Conservation (phyloP, 2,888 invertebrate species). For the Spatulosminthurus flaviceps region DNA sequence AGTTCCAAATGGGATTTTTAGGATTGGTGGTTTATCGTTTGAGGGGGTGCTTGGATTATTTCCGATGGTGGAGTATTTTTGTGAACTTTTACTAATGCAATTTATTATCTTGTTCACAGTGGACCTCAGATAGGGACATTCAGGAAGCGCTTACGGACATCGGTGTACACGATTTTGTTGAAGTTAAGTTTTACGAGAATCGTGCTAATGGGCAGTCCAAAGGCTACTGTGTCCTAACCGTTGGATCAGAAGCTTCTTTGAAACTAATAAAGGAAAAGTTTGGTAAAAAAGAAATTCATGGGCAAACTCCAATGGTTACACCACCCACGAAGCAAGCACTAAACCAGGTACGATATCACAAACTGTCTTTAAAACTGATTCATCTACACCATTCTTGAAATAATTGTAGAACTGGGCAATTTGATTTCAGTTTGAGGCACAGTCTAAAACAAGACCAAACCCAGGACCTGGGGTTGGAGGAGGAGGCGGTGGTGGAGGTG, state of each 20-base stretch:
- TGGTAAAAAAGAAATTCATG: slow-evolving; percentile 94
- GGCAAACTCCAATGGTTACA: slow-evolving; percentile 93
- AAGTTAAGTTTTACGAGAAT: slow-evolving; percentile 99
- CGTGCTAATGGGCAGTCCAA: slow-evolving; percentile 98
- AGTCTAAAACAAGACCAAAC: slow-evolving; percentile 87
- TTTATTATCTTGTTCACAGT: slow-evolving; percentile 71
- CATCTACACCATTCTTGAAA: too few relatives aligned
- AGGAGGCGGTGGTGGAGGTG: slow-evolving; percentile 42
- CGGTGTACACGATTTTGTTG: slow-evolving; percentile 92
- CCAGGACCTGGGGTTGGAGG: slow-evolving; percentile 73
- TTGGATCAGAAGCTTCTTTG: slow-evolving; percentile 92
- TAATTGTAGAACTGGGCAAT: too few relatives aligned
- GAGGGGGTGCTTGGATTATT: not conserved
- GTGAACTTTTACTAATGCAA: not conserved
- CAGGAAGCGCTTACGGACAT: slow-evolving; percentile 86
- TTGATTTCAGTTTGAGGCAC: slow-evolving; percentile 81
- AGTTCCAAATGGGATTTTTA: slow-evolving; percentile 64
- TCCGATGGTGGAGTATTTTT: not conserved
- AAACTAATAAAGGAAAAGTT: slow-evolving; percentile 90
- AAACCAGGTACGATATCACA: slow-evolving; percentile 68
- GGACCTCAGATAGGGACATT: slow-evolving; percentile 98
- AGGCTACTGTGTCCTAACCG: slow-evolving; percentile 95
- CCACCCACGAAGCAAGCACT: slow-evolving; percentile 92
- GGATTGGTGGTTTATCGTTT: not conserved
- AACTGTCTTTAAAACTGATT: not conserved